A percentile compares a stretch with the other conserved stretches of the same genome.
phyloP scores from a whole-genome alignment of 2,888 invertebrate species.

The Chorisops tibialis region DNA sequence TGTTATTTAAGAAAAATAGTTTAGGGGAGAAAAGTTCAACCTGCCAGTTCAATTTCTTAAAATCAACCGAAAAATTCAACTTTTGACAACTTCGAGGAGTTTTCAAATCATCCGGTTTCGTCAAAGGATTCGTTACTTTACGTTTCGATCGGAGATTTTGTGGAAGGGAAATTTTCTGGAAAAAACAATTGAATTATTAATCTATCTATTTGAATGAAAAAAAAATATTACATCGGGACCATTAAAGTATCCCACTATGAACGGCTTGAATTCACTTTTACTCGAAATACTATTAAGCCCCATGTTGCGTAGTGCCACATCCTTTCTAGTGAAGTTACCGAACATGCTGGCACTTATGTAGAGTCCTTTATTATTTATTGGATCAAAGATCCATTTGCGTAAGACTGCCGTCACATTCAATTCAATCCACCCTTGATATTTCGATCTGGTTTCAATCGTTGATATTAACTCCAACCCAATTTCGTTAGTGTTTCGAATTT shows the following conservation, averaged over 20 bases:
- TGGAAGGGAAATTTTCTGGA: constrained; percentile 42
- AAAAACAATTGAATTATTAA: constrained; percentile 18
- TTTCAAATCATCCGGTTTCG: constrained; percentile 35
- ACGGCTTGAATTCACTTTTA: constrained; percentile 81
- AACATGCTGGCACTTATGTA: constrained; percentile 75
- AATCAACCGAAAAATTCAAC: constrained; percentile 87
- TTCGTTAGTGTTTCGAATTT: constrained; percentile 57
- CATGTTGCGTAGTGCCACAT: constrained; percentile 78
- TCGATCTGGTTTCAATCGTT: constrained; percentile 70
- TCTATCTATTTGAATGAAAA: constrained; percentile 18
- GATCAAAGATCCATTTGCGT: constrained; percentile 73
- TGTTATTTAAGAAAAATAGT: too few species aligned
- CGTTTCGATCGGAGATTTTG: constrained; percentile 42
- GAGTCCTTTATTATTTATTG: constrained; percentile 78
- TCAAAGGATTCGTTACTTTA: constrained; percentile 45
- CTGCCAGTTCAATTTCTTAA: constrained; percentile 85
- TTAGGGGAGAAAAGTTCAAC: too few species aligned
- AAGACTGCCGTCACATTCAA: constrained; percentile 79
- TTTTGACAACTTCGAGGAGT: constrained; percentile 75
- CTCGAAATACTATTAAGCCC: constrained; percentile 76
- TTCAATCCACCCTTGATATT: constrained; percentile 81
- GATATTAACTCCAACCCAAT: constrained; percentile 64
- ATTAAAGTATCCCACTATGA: constrained; percentile 87
- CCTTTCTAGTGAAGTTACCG: constrained; percentile 66
- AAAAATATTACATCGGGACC: constrained; percentile 55